A percentile compares a stretch with the other conserved stretches of the same genome.
Evolutionary conservation across 1,140 invertebrate species (phyloP).

Genomic region (Prorops nasuta): DNA sequence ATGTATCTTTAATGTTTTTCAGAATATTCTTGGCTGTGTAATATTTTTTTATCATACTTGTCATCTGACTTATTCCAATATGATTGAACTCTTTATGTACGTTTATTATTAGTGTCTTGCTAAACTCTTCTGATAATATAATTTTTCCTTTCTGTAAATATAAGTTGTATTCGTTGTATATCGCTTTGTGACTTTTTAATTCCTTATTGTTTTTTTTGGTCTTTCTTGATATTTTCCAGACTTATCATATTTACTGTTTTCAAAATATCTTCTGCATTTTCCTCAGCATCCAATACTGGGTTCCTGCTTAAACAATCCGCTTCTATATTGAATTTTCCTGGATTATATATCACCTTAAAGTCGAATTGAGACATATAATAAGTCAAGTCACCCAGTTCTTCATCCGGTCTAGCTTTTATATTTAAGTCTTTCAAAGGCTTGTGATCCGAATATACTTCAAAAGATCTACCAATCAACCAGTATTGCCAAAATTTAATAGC

Average conservation of each 20-base stretch:
- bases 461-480: slow-evolving; percentile 17
- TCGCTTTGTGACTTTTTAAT: background rate
- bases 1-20: slow-evolving; percentile 22
- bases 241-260: slow-evolving; percentile 20
- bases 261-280: slow-evolving; percentile 3
- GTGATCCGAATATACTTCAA: slow-evolving; percentile 22
- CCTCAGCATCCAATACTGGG: slow-evolving; percentile 11
- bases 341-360: slow-evolving; percentile 19
- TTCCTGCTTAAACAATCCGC: slow-evolving; percentile 28
- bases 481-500: slow-evolving; percentile 14
- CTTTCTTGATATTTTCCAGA: slow-evolving; percentile 14
- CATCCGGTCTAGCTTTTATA: slow-evolving; percentile 27
- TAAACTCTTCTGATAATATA: background rate
- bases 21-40: slow-evolving; percentile 25
- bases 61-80: slow-evolving; percentile 22
- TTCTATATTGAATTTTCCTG: slow-evolving; percentile 21
- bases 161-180: background rate
- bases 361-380: slow-evolving; percentile 27
- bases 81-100: slow-evolving; percentile 16
- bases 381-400: slow-evolving; percentile 23
- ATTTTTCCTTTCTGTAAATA: slow-evolving; percentile 1
- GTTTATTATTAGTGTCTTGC: background rate
- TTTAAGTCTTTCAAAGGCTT: slow-evolving; percentile 27
- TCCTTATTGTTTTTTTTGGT: slow-evolving; percentile 20
- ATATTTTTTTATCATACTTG: slow-evolving; percentile 23